Percentiles rank a stretch among this genome's conserved stretches.
phyloP scores from a whole-genome alignment of 2,113 vertebrate species.

The Atrichornis clamosus region DNA sequence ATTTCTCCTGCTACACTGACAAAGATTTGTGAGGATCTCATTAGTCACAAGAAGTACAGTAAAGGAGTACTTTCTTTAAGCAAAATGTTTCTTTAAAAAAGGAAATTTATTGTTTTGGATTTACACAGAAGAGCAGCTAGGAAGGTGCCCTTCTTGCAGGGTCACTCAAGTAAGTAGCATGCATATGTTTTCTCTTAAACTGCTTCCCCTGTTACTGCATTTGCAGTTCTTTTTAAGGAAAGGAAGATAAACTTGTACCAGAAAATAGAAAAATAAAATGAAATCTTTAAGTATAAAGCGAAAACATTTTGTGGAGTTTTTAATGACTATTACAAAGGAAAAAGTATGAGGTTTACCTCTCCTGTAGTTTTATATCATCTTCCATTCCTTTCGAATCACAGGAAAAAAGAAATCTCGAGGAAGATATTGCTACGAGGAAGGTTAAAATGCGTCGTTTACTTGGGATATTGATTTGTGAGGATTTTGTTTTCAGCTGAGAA shows the following conservation, averaged over 20 bases:
- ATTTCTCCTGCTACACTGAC: background rate
- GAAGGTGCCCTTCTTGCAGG: background rate
- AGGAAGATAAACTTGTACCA: background rate
- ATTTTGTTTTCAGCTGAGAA: background rate
- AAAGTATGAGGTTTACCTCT: background rate
- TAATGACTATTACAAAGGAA: background rate
- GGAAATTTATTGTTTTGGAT: background rate
- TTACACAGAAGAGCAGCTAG: background rate
- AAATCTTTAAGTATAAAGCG: background rate
- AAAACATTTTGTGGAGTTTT: background rate
- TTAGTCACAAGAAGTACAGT: background rate
- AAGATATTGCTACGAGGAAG: background rate
- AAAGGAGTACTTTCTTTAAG: background rate
- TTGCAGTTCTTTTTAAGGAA: background rate
- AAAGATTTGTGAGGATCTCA: background rate
- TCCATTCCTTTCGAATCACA: background rate
- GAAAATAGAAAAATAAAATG: background rate
- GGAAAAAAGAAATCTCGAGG: background rate
- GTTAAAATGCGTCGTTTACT: rapidly evolving
- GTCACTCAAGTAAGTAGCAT: background rate
- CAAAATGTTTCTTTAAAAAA: background rate
- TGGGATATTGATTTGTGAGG: background rate
- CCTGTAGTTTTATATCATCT: background rate
- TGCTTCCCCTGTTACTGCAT: background rate
- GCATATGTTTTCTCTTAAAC: background rate